Percentiles rank a stretch among this genome's conserved stretches.
These are phyloP conservation scores for Semaprochilodus insignis DNA, from an alignment of 2,797 vertebrate genomes.

Conservation along the genomic window DNA sequence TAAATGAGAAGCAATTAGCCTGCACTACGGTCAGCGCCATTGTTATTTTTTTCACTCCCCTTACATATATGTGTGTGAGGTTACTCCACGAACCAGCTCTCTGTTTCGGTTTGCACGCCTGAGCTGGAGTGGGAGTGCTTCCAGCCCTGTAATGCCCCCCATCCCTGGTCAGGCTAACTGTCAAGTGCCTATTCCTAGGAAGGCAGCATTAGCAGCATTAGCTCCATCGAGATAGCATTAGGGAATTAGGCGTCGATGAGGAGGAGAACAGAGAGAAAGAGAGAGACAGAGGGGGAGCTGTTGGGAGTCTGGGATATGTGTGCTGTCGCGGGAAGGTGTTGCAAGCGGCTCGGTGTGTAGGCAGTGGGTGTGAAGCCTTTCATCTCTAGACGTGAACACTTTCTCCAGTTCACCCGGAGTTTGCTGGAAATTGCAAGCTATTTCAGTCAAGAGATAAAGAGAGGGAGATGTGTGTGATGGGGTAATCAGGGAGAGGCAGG, in stretches of 20 bases:
- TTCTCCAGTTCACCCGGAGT: constrained; percentile 74
- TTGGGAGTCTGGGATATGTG: constrained; percentile 75
- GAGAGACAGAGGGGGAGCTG: constrained; percentile 67
- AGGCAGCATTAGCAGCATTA: constrained; percentile 35
- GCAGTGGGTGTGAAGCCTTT: constrained; percentile 86
- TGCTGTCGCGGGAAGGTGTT: constrained; percentile 82
- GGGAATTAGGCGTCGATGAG: constrained; percentile 1
- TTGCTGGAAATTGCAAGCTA: constrained; percentile 59
- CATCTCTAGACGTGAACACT: constrained; percentile 81
- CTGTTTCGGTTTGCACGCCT: constrained; percentile 10
- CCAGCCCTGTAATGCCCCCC: neutral
- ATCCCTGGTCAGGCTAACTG: constrained; percentile 12
- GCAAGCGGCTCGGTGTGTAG: constrained; percentile 79
- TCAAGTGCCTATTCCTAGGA: constrained; percentile 34
- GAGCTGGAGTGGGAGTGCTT: constrained; percentile 11
- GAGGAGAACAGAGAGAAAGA: constrained; percentile 32
- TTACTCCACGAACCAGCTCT: constrained; percentile 72
- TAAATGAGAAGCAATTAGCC: constrained; percentile 85
- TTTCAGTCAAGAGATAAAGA: constrained; percentile 42
- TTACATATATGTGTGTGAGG: constrained; percentile 58
- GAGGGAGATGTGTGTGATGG: constrained; percentile 55
- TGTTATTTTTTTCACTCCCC: constrained; percentile 73
- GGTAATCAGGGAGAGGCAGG: constrained; percentile 51
- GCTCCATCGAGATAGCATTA: constrained; percentile 46
- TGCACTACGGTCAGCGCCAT: constrained; percentile 80